phyloP scores from a whole-genome alignment of 2,113 vertebrate species.

The Pongo pygmaeus region DNA sequence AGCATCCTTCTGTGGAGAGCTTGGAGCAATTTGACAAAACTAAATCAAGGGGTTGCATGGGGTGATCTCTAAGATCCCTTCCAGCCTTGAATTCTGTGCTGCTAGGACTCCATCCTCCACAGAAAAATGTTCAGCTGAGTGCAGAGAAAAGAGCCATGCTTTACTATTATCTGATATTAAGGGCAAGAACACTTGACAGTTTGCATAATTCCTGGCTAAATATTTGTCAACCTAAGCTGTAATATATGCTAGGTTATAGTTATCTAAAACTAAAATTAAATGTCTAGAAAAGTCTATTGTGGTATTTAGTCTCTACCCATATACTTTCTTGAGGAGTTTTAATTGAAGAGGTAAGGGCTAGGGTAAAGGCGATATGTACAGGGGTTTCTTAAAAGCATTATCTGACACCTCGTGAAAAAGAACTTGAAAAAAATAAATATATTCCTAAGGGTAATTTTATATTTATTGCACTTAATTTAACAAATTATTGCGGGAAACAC shows the following conservation, averaged over 20 bases:
- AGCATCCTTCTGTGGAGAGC: background rate
- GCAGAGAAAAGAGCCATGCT: conserved; percentile 60
- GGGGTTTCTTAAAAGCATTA: conserved; percentile 69
- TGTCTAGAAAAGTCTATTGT: conserved; percentile 39
- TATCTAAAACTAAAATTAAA: conserved; percentile 65
- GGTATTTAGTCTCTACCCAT: background rate
- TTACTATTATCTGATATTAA: conserved; percentile 55
- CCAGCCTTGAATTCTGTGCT: background rate
- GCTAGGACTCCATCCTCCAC: background rate
- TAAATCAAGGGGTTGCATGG: background rate
- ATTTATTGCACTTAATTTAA: conserved; percentile 88
- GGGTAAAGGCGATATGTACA: background rate
- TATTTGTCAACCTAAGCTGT: conserved; percentile 77
- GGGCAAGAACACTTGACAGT: conserved; percentile 42
- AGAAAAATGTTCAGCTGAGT: conserved; percentile 68
- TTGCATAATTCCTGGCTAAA: conserved; percentile 77
- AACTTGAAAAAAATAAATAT: conserved; percentile 77
- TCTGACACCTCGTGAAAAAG: conserved; percentile 62
- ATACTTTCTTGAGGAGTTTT: conserved; percentile 61
- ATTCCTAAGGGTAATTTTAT: conserved; percentile 82
- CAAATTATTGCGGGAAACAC: conserved; percentile 85
- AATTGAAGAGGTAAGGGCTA: background rate
- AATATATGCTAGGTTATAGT: conserved; percentile 44
- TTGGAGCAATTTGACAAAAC: conserved; percentile 46
- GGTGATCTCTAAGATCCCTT: background rate